These are phyloP conservation scores for Chrysochloris asiatica DNA, from an alignment of 2,113 vertebrate genomes.

Conservation along the genomic window DNA sequence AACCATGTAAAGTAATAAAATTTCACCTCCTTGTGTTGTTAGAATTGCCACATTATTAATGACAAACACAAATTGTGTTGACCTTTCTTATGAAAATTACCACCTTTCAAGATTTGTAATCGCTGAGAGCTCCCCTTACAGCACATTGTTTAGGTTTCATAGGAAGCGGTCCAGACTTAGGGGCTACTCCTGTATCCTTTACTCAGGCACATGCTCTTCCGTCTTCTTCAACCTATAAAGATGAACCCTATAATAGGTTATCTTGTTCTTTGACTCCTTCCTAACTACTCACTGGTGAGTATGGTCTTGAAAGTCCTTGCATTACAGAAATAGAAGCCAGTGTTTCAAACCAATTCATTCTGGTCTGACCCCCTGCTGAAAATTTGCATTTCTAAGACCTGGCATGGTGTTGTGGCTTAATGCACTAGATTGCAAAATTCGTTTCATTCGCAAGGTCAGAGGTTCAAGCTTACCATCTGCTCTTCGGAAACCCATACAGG, in stretches of 20 bases:
- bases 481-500: too few species aligned
- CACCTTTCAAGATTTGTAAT: neutral
- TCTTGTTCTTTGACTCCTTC: neutral
- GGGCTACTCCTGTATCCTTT: neutral
- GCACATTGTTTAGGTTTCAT: neutral
- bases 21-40: conserved; percentile 39
- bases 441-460: too few species aligned
- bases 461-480: too few species aligned
- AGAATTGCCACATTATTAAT: conserved; percentile 22
- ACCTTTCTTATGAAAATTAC: conserved; percentile 16
- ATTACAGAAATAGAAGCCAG: neutral
- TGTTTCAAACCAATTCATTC: neutral
- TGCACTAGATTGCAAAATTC: too few species aligned
- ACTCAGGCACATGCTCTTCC: neutral
- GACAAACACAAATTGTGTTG: neutral
- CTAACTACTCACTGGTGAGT: neutral
- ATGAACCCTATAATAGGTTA: neutral
- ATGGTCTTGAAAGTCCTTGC: neutral
- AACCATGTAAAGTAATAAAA: conserved; percentile 35
- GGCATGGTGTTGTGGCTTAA: too few species aligned
- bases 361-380: neutral
- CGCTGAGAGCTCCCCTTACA: neutral
- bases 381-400: neutral
- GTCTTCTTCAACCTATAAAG: neutral
- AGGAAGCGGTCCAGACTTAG: neutral